These are phyloP conservation scores for Dione juno DNA, from an alignment of 2,888 invertebrate genomes.

Conservation along the genomic window DNA sequence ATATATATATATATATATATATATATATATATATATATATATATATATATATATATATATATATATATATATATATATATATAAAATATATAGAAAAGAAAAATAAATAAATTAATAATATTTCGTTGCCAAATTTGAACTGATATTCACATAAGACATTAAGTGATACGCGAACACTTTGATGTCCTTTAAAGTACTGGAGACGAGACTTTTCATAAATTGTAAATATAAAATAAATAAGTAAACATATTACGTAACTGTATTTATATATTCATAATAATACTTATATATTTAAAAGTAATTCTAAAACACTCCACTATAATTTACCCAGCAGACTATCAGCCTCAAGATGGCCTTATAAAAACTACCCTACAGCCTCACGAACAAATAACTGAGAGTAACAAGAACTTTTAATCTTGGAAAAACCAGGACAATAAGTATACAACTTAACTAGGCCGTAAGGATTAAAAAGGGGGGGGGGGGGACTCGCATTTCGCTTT, in stretches of 20 bases:
- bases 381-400: constrained; percentile 7
- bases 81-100: no score
- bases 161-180: no score
- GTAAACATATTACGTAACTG: neutral
- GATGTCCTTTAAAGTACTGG: no score
- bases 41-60: no score
- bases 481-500: neutral
- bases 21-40: no score
- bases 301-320: neutral
- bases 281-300: neutral
- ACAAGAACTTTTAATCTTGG: constrained; percentile 24
- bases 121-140: no score
- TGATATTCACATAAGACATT: no score
- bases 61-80: no score
- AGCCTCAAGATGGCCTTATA: neutral
- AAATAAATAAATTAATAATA: no score
- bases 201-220: no score
- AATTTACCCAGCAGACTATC: neutral
- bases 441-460: constrained; percentile 27
- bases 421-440: constrained; percentile 17
- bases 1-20: no score
- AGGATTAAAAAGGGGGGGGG: constrained; percentile 18
- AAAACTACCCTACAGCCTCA: constrained; percentile 8
- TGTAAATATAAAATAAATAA: neutral
- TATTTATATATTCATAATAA: neutral